Evolutionary conservation across 2,888 invertebrate genomes (phyloP).

Genomic region (Sialis fuliginosa): DNA sequence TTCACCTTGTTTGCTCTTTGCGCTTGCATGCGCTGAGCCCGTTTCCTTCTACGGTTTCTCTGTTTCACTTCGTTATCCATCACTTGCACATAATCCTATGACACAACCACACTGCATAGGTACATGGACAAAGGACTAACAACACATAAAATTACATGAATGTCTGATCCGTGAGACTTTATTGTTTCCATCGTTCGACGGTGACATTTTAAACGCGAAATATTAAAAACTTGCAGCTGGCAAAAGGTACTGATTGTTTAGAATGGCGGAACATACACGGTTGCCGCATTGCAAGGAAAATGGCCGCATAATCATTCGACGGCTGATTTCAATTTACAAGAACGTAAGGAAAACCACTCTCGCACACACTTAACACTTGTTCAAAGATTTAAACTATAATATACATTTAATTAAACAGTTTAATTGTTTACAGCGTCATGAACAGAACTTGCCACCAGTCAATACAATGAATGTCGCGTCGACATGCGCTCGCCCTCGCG

Average conservation of each 20-base stretch:
- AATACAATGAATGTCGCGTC: conserved; percentile 54
- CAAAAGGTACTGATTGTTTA: conserved; percentile 48
- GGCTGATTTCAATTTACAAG: conserved; percentile 16
- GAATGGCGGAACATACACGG: conserved; percentile 57
- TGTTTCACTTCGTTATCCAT: conserved; percentile 76
- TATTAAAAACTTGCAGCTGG: conserved; percentile 40
- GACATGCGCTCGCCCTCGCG: conserved; percentile 39
- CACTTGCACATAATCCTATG: conserved; percentile 42
- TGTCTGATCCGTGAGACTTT: conserved; percentile 9
- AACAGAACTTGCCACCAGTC: conserved; percentile 44
- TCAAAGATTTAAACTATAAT: conserved; percentile 23
- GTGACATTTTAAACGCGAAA: conserved; percentile 32
- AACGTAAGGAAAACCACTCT: conserved; percentile 14
- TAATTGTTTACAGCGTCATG: conserved; percentile 44
- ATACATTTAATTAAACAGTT: conserved; percentile 30
- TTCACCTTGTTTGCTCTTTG: conserved; percentile 58
- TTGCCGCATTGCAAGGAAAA: conserved; percentile 56
- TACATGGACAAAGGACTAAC: conserved; percentile 9
- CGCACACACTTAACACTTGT: conserved; percentile 32
- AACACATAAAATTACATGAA: conserved; percentile 12
- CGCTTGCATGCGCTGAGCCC: conserved; percentile 82
- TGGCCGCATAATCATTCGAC: conserved; percentile 39
- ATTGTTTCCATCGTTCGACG: conserved; percentile 21
- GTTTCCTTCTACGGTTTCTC: conserved; percentile 74
- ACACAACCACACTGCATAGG: conserved; percentile 30